Conservation (phyloP, 2,888 invertebrate genomes). For the Melanostoma mellinum region DNA sequence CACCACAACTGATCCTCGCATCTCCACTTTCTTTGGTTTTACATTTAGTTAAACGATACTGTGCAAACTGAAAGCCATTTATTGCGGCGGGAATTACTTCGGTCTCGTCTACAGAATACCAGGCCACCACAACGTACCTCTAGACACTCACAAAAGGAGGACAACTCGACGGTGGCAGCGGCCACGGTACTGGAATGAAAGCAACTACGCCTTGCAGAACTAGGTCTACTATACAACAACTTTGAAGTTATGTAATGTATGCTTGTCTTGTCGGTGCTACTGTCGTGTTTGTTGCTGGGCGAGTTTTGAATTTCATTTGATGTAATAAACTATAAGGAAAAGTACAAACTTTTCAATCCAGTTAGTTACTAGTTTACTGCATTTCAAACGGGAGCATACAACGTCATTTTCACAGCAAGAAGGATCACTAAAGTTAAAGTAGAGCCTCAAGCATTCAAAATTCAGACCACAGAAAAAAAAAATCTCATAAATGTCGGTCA, state of each 20-base stretch:
- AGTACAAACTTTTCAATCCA: slow-evolving; percentile 4
- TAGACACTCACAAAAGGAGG: slow-evolving; percentile 26
- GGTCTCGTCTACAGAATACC: slow-evolving; percentile 76
- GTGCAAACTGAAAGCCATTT: slow-evolving; percentile 77
- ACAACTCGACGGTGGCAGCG: slow-evolving; percentile 15
- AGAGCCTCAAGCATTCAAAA: slow-evolving; percentile 24
- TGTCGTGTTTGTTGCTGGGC: slow-evolving; percentile 22
- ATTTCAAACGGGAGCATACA: slow-evolving; percentile 25
- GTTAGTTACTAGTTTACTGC: slow-evolving; percentile 3
- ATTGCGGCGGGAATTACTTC: slow-evolving; percentile 77
- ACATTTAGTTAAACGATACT: slow-evolving; percentile 75
- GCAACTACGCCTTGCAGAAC: slow-evolving; percentile 54
- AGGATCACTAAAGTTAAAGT: slow-evolving; percentile 58
- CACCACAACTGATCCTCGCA: slow-evolving; percentile 17
- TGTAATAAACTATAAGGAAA: slow-evolving; percentile 52
- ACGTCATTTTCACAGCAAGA: slow-evolving; percentile 6
- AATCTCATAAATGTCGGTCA: slow-evolving; percentile 66
- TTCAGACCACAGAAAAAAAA: slow-evolving; percentile 20
- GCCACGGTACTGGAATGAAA: slow-evolving; percentile 31
- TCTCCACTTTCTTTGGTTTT: slow-evolving; percentile 35
- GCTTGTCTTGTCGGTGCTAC: slow-evolving; percentile 32
- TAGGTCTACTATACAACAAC: slow-evolving; percentile 44
- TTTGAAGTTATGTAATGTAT: slow-evolving; percentile 58
- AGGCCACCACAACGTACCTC: slow-evolving; percentile 50
- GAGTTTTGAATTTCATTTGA: slow-evolving; percentile 62